Base-by-base conservation (phyloP, 1,140 invertebrate species). In the Muscidifurax raptorellus region DNA sequence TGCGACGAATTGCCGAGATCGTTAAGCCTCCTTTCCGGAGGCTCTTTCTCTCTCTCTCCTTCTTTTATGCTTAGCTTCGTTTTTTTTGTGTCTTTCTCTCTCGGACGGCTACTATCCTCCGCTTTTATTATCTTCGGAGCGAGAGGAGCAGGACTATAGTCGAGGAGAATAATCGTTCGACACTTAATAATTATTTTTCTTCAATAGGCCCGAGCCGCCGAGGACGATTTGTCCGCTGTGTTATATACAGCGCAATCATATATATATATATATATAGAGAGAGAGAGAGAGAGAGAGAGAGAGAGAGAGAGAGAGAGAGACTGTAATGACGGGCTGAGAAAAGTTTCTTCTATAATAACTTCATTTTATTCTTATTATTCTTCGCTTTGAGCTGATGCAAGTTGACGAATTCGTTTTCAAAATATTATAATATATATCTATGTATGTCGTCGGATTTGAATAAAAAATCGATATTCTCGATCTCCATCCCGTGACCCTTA, bases 81-180 rank as follows among this genome's bases (percentile, higher is more conserved):
- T n/a, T n/a, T n/a, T n/a, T n/a, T n/a, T n/a, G n/a, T n/a, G n/a
- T 15, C 40, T 75, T 22, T 2, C n/a, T 64, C 28, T 28, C 78
- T 64, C 59, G 40, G 0, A 6, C 3, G 22, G 27, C 59, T 80
- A 28, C 28, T 71, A 32, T 66, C 64, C 28, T 25, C 30, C 44
- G 66, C 80, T 67, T 81, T 71, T 32, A 81, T 69, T 81, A 47
- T 71, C 80, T 15, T 47, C 40, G 22, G 52, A 40, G 6, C 10
- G n/a, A n/a, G n/a, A 40, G 36, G 0, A 0, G 36, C 59, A 22
- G 27, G 7, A n/a, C n/a, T n/a, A n/a, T n/a, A 52, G 36, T 28
- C 80, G 30, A n/a, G n/a, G 52, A n/a, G 64, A 69, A 67, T 69
- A 76, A 79, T 79, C 77, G 25, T 79, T 79, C 77, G 77, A 79